Evolutionary conservation across 2,888 invertebrate genomes (phyloP), one percentile per base, ranked within the genome.

Genomic region (Pachymerium ferrugineum): DNA sequence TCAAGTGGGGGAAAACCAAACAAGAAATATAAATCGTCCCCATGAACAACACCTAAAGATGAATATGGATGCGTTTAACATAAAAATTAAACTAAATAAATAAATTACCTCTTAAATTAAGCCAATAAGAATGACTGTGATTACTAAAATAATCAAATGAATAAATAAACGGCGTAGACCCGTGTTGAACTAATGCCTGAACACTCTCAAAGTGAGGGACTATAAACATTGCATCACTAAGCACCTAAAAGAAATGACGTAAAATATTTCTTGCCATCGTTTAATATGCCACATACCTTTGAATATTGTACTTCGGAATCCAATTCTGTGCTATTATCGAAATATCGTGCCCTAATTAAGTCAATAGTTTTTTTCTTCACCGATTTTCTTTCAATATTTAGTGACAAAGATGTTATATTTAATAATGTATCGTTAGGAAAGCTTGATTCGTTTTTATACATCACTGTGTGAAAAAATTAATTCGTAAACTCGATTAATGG

Each of bases 1-100:
- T 31, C 33, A n/a, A 69, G 25, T 19, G 42, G 69, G 10, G 73
- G 35, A 3, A 33, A 33, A 19, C 69, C 69, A 28, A 70, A 70
- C 28, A 73, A 29, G 29, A 69, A 73, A 14, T 16, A 25, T 22
- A 73, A 16, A 10, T 73, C 73, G n/a, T 38, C 38, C 14, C 31
- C 25, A 35, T 73, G 70, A n/a, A 33, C 33, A 5, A 29, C 70
- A 70, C 38, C 70, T 73, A 14, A n/a, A 69, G n/a, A n/a, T n/a
- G n/a, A n/a, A n/a, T n/a, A n/a, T 19, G 30, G 62, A 29, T 25
- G 6, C 28, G 3, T 28, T 33, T n/a, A 28, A 28, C 38, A 12
- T 5, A 19, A 29, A 30, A 29, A 29, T 19, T 30, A 4, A 16
- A 16, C n/a, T n/a, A n/a, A 19, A 14, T 8, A 6, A 38, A 3